Percentiles rank a stretch among this genome's conserved stretches.
Evolutionary conservation across 2,888 invertebrate genomes (phyloP).

Genomic region (Polia nebulosa): DNA sequence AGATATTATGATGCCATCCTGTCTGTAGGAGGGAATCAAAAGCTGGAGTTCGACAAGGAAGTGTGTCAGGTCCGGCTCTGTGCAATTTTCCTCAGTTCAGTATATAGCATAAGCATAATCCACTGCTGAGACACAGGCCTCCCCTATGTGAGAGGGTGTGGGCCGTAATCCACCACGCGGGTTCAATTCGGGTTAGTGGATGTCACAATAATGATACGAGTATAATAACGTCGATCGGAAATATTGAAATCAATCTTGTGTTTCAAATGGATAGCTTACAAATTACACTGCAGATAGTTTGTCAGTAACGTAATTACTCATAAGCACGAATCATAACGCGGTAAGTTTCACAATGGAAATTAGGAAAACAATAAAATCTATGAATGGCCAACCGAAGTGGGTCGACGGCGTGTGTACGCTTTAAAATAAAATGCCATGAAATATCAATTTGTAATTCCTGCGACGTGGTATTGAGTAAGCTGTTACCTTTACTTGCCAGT

Average conservation of each 20-base stretch:
- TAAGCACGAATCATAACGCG: not conserved
- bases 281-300: conserved; percentile 3
- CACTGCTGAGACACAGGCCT: too few species aligned
- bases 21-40: too few species aligned
- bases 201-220: too few species aligned
- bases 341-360: conserved; percentile 33
- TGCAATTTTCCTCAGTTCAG: too few species aligned
- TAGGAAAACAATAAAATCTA: conserved; percentile 31
- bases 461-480: conserved; percentile 54
- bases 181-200: too few species aligned
- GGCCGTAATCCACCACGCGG: too few species aligned
- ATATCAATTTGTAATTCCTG: conserved; percentile 60
- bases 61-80: not conserved
- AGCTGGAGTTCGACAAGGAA: not conserved
- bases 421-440: conserved; percentile 55
- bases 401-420: conserved; percentile 34
- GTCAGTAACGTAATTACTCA: conserved; percentile 11
- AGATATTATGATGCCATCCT: too few species aligned
- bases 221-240: too few species aligned
- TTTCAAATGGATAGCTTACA: not conserved
- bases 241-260: conserved; percentile 2
- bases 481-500: conserved; percentile 31
- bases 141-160: too few species aligned
- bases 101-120: too few species aligned
- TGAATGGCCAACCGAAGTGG: conserved; percentile 29